Evolutionary conservation across 1,140 invertebrate genomes (phyloP), one percentile per base, ranked within the genome.

Genomic region (Panagrolaimus sp.): DNA sequence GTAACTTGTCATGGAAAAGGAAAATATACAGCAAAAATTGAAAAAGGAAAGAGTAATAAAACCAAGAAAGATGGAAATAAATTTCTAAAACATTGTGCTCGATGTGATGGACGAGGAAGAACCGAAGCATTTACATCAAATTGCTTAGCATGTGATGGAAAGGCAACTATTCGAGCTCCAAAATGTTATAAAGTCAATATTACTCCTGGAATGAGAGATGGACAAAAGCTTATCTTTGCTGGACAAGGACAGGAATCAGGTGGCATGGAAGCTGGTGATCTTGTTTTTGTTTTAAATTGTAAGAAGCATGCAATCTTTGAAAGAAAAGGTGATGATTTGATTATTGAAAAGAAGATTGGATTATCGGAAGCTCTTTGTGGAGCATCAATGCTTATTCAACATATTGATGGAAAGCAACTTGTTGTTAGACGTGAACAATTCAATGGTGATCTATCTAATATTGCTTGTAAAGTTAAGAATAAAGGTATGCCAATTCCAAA

Each of bases 361-460:
- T 74, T 88, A 13, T 85, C 83, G n/a, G 87, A 88, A 74, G 85
- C 87, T 20, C 73, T 88, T 5, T 87, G 87, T 81, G 87, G 87
- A 7, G 87, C 87, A 74, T 77, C 82, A 45, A 83, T 84, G 65
- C 80, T 83, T 9, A 82, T 94, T 1, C 87, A 88, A 74, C 92
- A 94, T 83, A 86, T 95, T 62, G 92, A 95, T 85, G 90, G 90
- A 1, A 85, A 91, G 42, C 87, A 89, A 70, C 83, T 95, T 42
- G 84, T 92, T 44, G 85, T 95, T 38, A 88, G 85, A 81, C 88
- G 88, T 72, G 82, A 88, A 48, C 87, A 89, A 42, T 92, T 91
- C 47, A 86, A 89, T 69, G 87, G 91, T 8, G 88, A 92, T 68
- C 88, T 88, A 74, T 89, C 89, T 70, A 86, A 84, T 75, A 67